These are phyloP conservation scores for Diachrysia chrysitis DNA, from an alignment of 2,888 invertebrate genomes.

Conservation along the genomic window DNA sequence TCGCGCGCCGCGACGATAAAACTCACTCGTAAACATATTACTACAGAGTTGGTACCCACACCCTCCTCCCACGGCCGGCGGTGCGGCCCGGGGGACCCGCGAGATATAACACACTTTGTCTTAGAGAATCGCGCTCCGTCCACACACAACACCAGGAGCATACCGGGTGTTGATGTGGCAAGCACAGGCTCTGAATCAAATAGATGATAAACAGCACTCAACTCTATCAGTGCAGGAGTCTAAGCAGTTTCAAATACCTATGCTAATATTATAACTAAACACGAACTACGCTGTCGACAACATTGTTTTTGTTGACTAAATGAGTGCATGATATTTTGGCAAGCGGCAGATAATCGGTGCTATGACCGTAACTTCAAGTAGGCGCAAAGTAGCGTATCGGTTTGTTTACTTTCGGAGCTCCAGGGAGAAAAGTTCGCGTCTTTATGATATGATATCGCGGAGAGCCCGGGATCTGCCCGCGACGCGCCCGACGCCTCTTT, in stretches of 20 bases:
- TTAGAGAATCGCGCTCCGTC: slow-evolving; percentile 82
- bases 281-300: too few species aligned
- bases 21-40: slow-evolving; percentile 86
- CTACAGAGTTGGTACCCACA: slow-evolving; percentile 65
- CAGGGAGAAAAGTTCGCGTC: slow-evolving; percentile 51
- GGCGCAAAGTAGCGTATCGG: slow-evolving; percentile 32
- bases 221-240: too few species aligned
- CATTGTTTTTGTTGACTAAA: too few species aligned
- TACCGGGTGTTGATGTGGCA: slow-evolving; percentile 60
- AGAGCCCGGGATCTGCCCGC: slow-evolving; percentile 65
- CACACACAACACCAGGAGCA: slow-evolving; percentile 60
- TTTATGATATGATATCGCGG: slow-evolving; percentile 70
- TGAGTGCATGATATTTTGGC: too few species aligned
- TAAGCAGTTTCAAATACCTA: too few species aligned
- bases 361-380: neutral
- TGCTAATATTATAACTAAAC: too few species aligned
- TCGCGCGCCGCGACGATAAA: slow-evolving; percentile 81
- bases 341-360: too few species aligned
- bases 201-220: too few species aligned
- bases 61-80: slow-evolving; percentile 34
- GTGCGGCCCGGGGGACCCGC: slow-evolving; percentile 69
- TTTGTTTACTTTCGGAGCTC: neutral
- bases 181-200: neutral
- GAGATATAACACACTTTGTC: slow-evolving; percentile 88
- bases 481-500: slow-evolving; percentile 51